Percentiles rank a stretch among this genome's conserved stretches.
Conservation (phyloP, 2,113 vertebrate genomes). For the Nerophis lumbriciformis region DNA sequence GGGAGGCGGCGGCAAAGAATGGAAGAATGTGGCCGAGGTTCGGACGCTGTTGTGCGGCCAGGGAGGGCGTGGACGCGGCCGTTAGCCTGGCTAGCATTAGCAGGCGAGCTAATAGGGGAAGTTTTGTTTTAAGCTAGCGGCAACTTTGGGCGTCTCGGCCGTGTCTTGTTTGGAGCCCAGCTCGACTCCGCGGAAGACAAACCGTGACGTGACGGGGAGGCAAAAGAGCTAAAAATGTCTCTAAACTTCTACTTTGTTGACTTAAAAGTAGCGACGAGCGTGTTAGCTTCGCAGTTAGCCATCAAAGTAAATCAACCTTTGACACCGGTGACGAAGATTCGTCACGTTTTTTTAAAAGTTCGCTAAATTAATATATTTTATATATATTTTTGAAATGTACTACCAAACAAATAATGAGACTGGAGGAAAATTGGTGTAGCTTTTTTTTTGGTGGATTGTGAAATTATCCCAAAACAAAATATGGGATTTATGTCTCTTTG, state of each 20-base stretch:
- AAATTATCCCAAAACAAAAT: too few relatives aligned
- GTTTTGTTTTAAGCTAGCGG: background rate
- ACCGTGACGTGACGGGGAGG: conserved; percentile 9
- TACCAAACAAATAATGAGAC: too few relatives aligned
- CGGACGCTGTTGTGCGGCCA: conserved; percentile 37
- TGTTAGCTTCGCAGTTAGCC: background rate
- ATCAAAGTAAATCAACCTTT: background rate
- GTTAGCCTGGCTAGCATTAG: conserved; percentile 11
- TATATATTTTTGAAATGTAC: too few relatives aligned
- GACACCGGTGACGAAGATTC: background rate
- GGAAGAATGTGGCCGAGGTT: conserved; percentile 40
- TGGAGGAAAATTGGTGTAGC: too few relatives aligned
- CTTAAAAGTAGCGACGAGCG: background rate
- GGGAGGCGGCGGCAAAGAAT: background rate
- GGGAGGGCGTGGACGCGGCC: conserved; percentile 66
- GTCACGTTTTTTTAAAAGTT: background rate
- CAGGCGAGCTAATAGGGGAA: background rate
- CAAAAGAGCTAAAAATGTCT: background rate
- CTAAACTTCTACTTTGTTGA: background rate
- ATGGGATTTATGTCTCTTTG: too few relatives aligned
- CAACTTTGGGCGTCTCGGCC: conserved; percentile 33
- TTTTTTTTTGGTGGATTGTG: too few relatives aligned
- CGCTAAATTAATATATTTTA: too few relatives aligned
- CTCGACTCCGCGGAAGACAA: conserved; percentile 62
- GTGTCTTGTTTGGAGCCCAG: conserved; percentile 41